Base-by-base conservation (phyloP, 1,140 invertebrate species). In the Orchesella cincta region DNA sequence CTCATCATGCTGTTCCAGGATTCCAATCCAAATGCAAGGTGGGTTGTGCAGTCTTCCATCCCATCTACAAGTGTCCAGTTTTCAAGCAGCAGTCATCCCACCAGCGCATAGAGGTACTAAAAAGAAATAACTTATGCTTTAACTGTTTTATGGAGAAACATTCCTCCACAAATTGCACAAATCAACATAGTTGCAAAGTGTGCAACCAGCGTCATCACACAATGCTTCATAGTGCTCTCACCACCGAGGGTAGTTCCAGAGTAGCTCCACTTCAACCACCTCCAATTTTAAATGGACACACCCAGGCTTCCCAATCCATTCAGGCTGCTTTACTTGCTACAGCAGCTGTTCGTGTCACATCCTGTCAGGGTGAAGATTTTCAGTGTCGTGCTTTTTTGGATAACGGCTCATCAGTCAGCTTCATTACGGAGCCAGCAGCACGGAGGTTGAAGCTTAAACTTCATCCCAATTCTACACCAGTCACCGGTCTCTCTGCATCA, bases 141-240 rank as follows among this genome's bases (percentile, higher is more conserved):
- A 57, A 57, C 54, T 57, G 54, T 26, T 26, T 57, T n/a, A 57
- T 16, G 14, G 54, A 57, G 3, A 5, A 57, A 12, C 54, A 57
- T 23, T 26, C 14, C 12, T 16, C 23, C 8, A 16, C 54, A 23
- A 26, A 12, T 14, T 57, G 54, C 23, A 46, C 8, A 16, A 5
- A 57, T 16, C 3, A 57, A 5, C 54, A 16, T 8, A 57, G n/a
- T 57, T 57, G 54, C 23, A 57, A 57, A 57, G 5, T 26, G 12
- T 57, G 54, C 54, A 57, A 57, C 54, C 12, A 57, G 26, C 54
- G 54, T 5, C 54, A 57, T 57, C 54, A 57, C 23, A 18, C 54
- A 8, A 57, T 57, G 54, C 3, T 57, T 23, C 54, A 57, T 23
- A 8, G 12, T 16, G 54, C 12, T 46, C 12, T 18, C 12, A 3